Evolutionary conservation across 2,113 vertebrate genomes (phyloP), one percentile per base, ranked within the genome.

Genomic region (Gnathonemus longibarbis): DNA sequence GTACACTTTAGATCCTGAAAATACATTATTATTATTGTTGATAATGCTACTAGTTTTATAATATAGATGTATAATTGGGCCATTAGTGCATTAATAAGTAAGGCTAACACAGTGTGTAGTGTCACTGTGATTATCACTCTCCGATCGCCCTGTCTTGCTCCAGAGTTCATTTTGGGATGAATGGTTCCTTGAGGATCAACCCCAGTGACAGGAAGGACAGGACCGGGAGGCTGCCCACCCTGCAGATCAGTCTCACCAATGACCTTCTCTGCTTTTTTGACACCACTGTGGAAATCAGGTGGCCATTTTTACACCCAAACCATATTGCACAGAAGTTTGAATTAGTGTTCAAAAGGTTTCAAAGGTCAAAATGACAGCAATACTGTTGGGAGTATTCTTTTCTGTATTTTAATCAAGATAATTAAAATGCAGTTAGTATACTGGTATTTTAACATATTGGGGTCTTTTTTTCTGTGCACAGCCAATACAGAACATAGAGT

Each of bases 161-260:
- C 0, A 99, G 98, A 95, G 94, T 99, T 93, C 98, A 99, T 95
- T 99, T 99, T 3, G 98, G 98, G 58, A 98, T 99, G 97, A 97
- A 97, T 0, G 98, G 98, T 87, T 98, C 95, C n/a, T 91, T 99
- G 94, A 24, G 88, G 77, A 96, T 99, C 94, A 98, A 98, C 94
- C 94, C 95, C 50, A 88, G 89, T 46, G 92, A 94, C 89, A 93
- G 27, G 83, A 95, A 94, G 91, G 95, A 93, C 45, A 93, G 91
- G 93, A 95, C 90, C 42, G 93, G 93, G 91, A 87, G 87, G 9
- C 31, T 84, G 46, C 94, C 97, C 0, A 77, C 89, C 91, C 91
- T 99, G 92, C 95, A 98, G 94, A 92, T 99, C 66, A 95, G 96
- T 87, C 95, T 99, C 91, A 95, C 94, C 89, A 95, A 95, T 31